Base-by-base conservation (phyloP, 1,140 invertebrate genomes). In the Lineus longissimus region DNA sequence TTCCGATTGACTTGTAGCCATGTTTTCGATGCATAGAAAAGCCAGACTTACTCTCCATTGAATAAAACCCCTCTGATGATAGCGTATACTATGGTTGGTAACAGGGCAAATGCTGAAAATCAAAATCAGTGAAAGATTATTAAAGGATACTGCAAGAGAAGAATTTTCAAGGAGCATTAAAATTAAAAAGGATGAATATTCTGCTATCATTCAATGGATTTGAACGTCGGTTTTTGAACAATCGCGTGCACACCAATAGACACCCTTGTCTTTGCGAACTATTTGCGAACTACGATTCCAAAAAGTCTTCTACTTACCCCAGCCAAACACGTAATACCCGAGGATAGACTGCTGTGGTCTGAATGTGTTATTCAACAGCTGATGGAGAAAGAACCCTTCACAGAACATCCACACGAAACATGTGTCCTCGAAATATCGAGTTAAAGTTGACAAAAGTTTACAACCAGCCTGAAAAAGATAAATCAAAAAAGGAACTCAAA, bases 321-420 rank as follows among this genome's bases (percentile, higher is more conserved):
- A 87, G 41, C 86, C 85, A 36, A 85, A 74, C 2, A 84, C 56
- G 65, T 85, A 85, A 67, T 84, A 86, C 27, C 80, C 61, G 0
- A 77, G 59, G 0, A 86, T 76, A 13, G 75, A 80, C 55, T 81
- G 84, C 43, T 84, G 82, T 47, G 86, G 83, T 2, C 81, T 77
- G 66, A 86, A 86, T 0, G 85, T 84, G 2, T 82, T 76, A 0
- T 84, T 80, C 57, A 87, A 80, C 4, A 86, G 73, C 31, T 82
- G 77, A 70, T 86, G 85, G 0, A 87, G 76, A 62, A 84, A 85
- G 63, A 82, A 84, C 0, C 83, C 84, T 70, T 87, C 86, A 65
- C 84, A 84, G 56, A 86, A 84, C 84, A 86, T 86, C 68, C 77
- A 78, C 40, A 79, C 65, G 62, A 77, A 81, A 55, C 69, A 73